Evolutionary conservation across 2,888 invertebrate genomes (phyloP).

Genomic region (Melinaea menophilus): DNA sequence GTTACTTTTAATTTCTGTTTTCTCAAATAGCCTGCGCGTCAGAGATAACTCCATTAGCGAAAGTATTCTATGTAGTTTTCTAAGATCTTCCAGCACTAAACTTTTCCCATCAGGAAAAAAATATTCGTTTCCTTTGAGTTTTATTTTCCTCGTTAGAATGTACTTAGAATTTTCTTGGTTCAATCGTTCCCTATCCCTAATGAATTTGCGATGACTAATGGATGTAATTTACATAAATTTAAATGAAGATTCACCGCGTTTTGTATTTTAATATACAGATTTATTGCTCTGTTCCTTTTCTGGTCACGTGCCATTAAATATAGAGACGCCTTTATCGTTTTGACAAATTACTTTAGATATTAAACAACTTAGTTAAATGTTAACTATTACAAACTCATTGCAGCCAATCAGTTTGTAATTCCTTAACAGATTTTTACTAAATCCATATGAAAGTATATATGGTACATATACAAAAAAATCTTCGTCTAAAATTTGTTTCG

Average conservation of each 20-base stretch:
- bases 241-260: slow-evolving; percentile 6
- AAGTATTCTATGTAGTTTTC: slow-evolving; percentile 45
- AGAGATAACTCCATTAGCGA: slow-evolving; percentile 48
- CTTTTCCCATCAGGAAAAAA: slow-evolving; percentile 52
- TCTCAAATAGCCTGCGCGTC: slow-evolving; percentile 41
- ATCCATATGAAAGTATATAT: no score
- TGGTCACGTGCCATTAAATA: slow-evolving; percentile 19
- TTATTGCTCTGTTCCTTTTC: slow-evolving; percentile 17
- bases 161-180: slow-evolving; percentile 17
- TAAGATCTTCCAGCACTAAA: slow-evolving; percentile 34
- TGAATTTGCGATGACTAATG: slow-evolving; percentile 16
- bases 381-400: neutral
- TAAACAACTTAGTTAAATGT: neutral
- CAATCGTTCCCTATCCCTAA: slow-evolving; percentile 14
- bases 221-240: slow-evolving; percentile 13
- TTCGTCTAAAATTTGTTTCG: no score
- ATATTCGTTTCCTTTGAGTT: slow-evolving; percentile 48
- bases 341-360: neutral
- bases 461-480: no score
- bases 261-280: slow-evolving; percentile 17
- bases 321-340: neutral
- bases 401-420: no score
- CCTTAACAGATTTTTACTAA: no score
- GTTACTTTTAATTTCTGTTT: slow-evolving; percentile 39
- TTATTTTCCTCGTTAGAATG: slow-evolving; percentile 25